Base-by-base conservation (phyloP, 2,113 vertebrate species). In the Tachycineta bicolor region DNA sequence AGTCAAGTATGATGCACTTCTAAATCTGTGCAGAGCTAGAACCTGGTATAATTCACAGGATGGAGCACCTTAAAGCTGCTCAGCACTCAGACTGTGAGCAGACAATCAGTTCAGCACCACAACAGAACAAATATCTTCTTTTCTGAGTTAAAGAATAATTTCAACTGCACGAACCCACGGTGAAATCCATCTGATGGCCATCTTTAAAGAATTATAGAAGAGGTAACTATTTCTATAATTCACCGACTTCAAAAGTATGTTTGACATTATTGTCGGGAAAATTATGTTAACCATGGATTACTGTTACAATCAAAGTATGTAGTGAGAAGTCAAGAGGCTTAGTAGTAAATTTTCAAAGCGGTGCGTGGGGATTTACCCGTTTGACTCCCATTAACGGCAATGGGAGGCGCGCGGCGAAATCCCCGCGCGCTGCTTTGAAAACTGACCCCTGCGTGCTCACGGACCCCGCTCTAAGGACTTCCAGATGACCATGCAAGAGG, bases 241-340 rank as follows among this genome's bases (percentile, higher is more conserved):
- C 97, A 97, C 97, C 23, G 89, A 97, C 97, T 97, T 97, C 97
- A 97, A 97, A 97, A 97, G 97, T 97, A 96, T 97, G 97, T 97
- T 97, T 97, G 97, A 97, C 97, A 97, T 97, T 97, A 97, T 97
- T 97, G 97, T 97, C 94, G 95, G 96, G 97, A 97, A 97, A 97
- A 97, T 97, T 97, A 97, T 97, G 97, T 97, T 97, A 97, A 97
- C 97, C 96, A 94, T 97, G 97, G 97, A 97, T 97, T 97, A 97
- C 96, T 96, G 97, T 97, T 97, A 97, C 97, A 97, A 97, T 97
- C 97, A 97, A 97, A 97, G 97, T 96, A 94, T 97, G 97, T 95
- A 97, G 97, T 97, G 96, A 97, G 96, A 98, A 97, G 97, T 94
- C 93, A 93, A 93, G 92, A 96, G 87, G 87, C 95, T 95, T 96